A percentile compares a stretch with the other conserved stretches of the same genome.
These are phyloP conservation scores for Notocelia uddmanniana DNA, from an alignment of 2,888 invertebrate species.

Conservation along the genomic window DNA sequence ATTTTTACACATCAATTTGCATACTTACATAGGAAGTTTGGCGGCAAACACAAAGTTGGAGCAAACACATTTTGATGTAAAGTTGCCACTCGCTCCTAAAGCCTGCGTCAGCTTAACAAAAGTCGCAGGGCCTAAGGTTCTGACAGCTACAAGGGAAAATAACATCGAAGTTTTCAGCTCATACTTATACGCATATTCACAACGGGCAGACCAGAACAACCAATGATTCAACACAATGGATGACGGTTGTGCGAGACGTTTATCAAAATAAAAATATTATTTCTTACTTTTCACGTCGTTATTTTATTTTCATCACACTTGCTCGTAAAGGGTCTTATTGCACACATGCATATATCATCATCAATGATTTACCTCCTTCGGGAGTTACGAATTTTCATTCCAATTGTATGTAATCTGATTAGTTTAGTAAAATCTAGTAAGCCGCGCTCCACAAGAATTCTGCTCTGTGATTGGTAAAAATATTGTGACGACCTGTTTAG, in stretches of 20 bases:
- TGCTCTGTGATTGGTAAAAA: too few relatives aligned
- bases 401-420: too few relatives aligned
- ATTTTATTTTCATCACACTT: too few relatives aligned
- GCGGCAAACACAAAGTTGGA: conserved; percentile 16
- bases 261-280: background rate
- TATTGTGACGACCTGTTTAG: too few relatives aligned
- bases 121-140: background rate
- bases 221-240: background rate
- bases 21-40: background rate
- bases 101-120: conserved; percentile 16
- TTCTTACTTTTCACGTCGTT: too few relatives aligned
- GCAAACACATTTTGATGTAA: conserved; percentile 10
- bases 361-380: too few relatives aligned
- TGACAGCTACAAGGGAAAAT: conserved; percentile 18
- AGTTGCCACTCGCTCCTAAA: background rate
- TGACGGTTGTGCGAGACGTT: background rate
- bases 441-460: too few relatives aligned
- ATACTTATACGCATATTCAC: background rate
- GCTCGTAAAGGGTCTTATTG: too few relatives aligned
- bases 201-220: background rate
- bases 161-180: background rate
- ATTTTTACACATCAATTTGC: conserved; percentile 21
- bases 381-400: too few relatives aligned
- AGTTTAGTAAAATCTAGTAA: too few relatives aligned
- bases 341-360: too few relatives aligned